Evolutionary conservation across 2,888 invertebrate genomes (phyloP), one percentile per base, ranked within the genome.

Genomic region (Drosophila acutilabella): DNA sequence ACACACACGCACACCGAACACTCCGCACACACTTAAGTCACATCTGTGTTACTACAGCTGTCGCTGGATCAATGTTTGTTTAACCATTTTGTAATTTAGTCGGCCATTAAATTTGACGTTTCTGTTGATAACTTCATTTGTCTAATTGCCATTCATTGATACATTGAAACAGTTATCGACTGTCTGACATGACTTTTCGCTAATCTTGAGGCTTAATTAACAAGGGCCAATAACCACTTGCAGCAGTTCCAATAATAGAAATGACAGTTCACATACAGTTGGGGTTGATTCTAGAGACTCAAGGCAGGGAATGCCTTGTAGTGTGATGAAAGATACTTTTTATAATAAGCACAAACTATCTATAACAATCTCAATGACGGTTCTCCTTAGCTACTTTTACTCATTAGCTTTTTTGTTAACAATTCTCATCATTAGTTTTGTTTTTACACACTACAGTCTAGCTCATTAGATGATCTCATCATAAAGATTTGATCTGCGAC

Each of bases 101-200:
- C 53, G 40, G 66, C 69, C 62, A 69, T 77, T 57, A 72, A 76
- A 67, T 45, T 56, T 52, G 64, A n/a, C 62, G 64, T 67, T 54
- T 53, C 65, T 56, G 52, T 52, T 53, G 36, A 61, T 59, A 56
- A 38, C 57, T 47, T 45, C 57, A 57, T 57, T 57, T 47, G 14
- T 56, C 33, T 56, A 56, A 56, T 56, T 56, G 44, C 42, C n/a
- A 38, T 14, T 38, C 38, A 56, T 36, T 61, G 68, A 71, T 67
- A 65, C 20, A 54, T 53, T 64, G 66, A 77, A 13, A 36, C 36
- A 36, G 64, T 41, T 48, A 50, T 65, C 56, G 26, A 58, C 26
- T 40, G 30, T 41, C 33, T 54, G 51, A 64, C 83, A 84, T 87
- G 83, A 78, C 87, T 75, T 75, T 84, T 54, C 57, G 45, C 57